Evolutionary conservation across 1,140 invertebrate genomes (phyloP).

Genomic region (Colletes gigas): DNA sequence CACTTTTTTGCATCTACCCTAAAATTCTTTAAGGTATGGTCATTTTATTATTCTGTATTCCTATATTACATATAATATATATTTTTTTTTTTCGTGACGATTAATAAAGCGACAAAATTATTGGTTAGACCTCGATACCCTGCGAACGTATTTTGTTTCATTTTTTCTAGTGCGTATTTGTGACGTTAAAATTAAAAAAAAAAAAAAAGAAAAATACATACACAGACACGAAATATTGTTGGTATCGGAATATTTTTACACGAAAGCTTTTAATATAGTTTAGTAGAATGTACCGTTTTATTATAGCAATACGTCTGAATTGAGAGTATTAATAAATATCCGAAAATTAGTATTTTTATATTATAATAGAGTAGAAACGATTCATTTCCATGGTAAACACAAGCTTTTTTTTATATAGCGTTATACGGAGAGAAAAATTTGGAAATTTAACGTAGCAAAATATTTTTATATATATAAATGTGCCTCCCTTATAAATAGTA

Average conservation of each 20-base stretch:
- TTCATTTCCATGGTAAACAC: background rate
- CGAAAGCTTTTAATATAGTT: slow-evolving; percentile 6
- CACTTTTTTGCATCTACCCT: slow-evolving; percentile 17
- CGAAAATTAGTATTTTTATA: slow-evolving; percentile 1
- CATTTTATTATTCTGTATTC: slow-evolving; percentile 36
- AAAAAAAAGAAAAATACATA: background rate
- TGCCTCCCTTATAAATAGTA: background rate
- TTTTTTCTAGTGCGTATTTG: background rate
- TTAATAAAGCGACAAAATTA: slow-evolving; percentile 46
- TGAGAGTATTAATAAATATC: slow-evolving; percentile 16
- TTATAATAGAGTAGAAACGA: slow-evolving; percentile 6
- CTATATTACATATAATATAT: slow-evolving; percentile 26
- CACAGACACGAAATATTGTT: background rate
- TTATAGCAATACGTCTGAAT: slow-evolving; percentile 9
- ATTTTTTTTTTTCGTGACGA: slow-evolving; percentile 43
- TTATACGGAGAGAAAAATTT: background rate
- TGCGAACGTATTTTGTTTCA: slow-evolving; percentile 8
- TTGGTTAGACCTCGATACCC: slow-evolving; percentile 12
- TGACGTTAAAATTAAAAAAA: background rate
- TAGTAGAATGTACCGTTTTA: slow-evolving; percentile 1
- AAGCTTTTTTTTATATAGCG: background rate
- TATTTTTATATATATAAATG: background rate
- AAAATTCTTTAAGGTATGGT: slow-evolving; percentile 40
- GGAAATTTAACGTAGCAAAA: background rate
- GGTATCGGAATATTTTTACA: slow-evolving; percentile 5